These are phyloP conservation scores for Dendrocincla fuliginosa DNA, from an alignment of 2,797 vertebrate genomes.

Conservation along the genomic window DNA sequence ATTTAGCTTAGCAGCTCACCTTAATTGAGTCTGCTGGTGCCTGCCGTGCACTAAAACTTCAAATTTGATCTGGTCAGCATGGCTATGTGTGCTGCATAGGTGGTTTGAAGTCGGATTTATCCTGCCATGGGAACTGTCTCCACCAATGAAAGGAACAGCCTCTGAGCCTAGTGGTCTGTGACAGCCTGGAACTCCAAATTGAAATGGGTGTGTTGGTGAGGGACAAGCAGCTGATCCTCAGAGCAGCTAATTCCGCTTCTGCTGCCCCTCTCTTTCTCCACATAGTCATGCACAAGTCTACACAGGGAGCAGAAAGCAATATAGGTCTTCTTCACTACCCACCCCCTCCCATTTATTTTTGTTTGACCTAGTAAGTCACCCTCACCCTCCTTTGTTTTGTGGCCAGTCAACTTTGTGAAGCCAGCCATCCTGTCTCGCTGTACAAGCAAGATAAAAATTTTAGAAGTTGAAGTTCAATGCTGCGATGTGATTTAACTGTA, in stretches of 20 bases:
- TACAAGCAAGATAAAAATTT: not conserved
- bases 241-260: not conserved
- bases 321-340: not conserved
- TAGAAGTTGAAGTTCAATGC: conserved; percentile 2
- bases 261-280: not conserved
- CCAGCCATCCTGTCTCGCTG: not conserved
- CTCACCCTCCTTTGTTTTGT: not conserved
- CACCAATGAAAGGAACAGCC: conserved; percentile 40
- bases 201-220: conserved; percentile 5
- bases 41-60: conserved; percentile 46
- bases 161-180: conserved; percentile 50
- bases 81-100: conserved; percentile 1
- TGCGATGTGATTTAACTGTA: conserved; percentile 41
- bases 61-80: conserved; percentile 59
- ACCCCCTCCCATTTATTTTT: not conserved
- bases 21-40: conserved; percentile 52
- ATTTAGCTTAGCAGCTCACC: not conserved
- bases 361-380: not conserved
- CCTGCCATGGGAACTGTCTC: conserved; percentile 64
- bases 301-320: not conserved
- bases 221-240: not conserved
- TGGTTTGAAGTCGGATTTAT: conserved; percentile 65
- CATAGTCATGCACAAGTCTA: not conserved
- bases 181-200: conserved; percentile 35
- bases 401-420: not conserved